Conservation (phyloP, 2,797 vertebrate genomes). For the Sebastes wilsoni region DNA sequence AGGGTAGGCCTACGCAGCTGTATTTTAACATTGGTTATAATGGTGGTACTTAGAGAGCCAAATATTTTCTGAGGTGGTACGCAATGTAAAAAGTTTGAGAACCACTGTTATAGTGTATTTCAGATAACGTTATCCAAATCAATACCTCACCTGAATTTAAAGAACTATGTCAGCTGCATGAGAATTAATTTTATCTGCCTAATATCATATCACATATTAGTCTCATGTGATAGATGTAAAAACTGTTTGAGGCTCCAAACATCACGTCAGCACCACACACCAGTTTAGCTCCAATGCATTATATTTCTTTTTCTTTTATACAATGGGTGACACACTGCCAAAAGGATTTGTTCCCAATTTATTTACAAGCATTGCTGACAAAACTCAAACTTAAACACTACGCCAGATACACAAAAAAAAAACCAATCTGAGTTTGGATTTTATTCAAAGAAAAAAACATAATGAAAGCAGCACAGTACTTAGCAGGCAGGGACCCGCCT, state of each 20-base stretch:
- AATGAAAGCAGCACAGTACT: neutral
- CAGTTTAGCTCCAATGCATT: neutral
- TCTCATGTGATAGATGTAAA: neutral
- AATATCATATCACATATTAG: neutral
- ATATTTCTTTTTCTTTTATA: neutral
- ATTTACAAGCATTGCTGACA: neutral
- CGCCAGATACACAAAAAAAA: neutral
- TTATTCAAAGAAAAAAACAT: conserved; percentile 34
- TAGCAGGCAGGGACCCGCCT: neutral
- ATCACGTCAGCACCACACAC: neutral
- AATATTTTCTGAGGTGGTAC: too few species aligned
- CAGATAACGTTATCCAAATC: too few species aligned
- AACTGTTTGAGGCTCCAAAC: neutral
- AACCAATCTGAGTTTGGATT: neutral
- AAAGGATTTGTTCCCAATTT: neutral
- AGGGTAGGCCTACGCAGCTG: too few species aligned
- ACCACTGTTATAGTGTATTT: too few species aligned
- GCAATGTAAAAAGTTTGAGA: too few species aligned
- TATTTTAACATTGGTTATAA: too few species aligned
- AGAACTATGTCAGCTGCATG: neutral
- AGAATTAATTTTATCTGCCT: neutral
- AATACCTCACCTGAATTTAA: neutral
- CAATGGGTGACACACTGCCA: neutral
- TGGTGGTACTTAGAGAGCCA: too few species aligned
- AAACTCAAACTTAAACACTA: neutral